Percentiles rank a stretch among this genome's conserved stretches.
These are phyloP conservation scores for Phenacoccus solenopsis DNA, from an alignment of 1,140 invertebrate genomes.

Conservation along the genomic window DNA sequence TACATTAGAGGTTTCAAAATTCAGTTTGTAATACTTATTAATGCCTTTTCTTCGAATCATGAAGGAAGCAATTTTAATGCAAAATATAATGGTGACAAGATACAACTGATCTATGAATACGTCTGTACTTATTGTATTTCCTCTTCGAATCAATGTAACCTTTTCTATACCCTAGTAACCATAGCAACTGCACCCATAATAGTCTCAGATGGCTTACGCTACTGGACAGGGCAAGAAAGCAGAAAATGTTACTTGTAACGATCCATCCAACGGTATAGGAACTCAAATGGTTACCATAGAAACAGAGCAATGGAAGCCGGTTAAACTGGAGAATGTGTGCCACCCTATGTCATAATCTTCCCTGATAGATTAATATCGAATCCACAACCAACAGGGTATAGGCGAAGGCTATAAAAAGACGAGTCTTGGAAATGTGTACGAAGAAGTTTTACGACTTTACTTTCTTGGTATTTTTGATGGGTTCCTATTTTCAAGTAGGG, in stretches of 20 bases:
- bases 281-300: background rate
- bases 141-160: no score
- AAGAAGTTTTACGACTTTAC: background rate
- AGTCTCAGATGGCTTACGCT: background rate
- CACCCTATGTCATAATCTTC: background rate
- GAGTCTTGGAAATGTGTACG: background rate
- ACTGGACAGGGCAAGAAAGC: no score
- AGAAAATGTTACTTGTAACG: background rate
- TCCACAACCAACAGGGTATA: no score
- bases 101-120: no score
- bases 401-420: background rate
- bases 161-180: background rate
- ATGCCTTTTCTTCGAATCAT: no score
- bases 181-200: background rate
- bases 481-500: no score
- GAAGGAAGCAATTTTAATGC: no score
- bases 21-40: no score
- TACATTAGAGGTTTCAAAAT: no score
- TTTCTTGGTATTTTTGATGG: background rate
- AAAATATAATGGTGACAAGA: no score
- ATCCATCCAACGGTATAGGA: background rate
- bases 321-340: background rate
- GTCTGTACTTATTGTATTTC: no score
- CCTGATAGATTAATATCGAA: background rate
- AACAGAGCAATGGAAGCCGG: background rate